Percentiles rank a stretch among this genome's conserved stretches.
Conservation (phyloP, 2,113 vertebrate genomes). For the Cygnus atratus region DNA sequence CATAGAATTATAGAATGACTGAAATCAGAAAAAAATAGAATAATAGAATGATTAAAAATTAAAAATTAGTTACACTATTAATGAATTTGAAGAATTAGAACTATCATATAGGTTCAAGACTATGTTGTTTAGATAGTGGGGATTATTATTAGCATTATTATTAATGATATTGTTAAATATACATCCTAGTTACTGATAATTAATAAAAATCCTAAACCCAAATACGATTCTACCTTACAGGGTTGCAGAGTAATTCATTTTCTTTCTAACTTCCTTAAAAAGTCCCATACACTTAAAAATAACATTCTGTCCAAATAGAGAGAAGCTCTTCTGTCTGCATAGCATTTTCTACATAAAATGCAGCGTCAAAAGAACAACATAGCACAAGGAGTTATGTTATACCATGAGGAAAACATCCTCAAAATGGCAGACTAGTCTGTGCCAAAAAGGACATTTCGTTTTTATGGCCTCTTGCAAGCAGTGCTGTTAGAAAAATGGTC, state of each 20-base stretch:
- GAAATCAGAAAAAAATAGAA: no score
- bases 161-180: not conserved
- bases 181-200: not conserved
- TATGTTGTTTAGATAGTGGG: not conserved
- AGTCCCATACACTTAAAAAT: not conserved
- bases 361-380: not conserved
- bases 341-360: not conserved
- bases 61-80: not conserved
- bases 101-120: not conserved
- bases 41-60: not conserved
- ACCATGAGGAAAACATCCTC: not conserved
- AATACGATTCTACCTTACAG: not conserved
- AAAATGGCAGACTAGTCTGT: not conserved
- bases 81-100: not conserved
- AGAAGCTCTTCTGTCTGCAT: not conserved
- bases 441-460: not conserved
- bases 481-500: not conserved
- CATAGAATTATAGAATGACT: no score
- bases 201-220: not conserved
- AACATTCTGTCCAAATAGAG: not conserved
- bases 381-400: not conserved
- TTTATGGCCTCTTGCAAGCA: not conserved
- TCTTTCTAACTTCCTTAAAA: not conserved
- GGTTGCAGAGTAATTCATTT: not conserved
- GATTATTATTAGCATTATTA: not conserved